A percentile compares a stretch with the other conserved stretches of the same genome.
phyloP scores from a whole-genome alignment of 2,113 vertebrate genomes.

The Acrocephalus kingi region DNA sequence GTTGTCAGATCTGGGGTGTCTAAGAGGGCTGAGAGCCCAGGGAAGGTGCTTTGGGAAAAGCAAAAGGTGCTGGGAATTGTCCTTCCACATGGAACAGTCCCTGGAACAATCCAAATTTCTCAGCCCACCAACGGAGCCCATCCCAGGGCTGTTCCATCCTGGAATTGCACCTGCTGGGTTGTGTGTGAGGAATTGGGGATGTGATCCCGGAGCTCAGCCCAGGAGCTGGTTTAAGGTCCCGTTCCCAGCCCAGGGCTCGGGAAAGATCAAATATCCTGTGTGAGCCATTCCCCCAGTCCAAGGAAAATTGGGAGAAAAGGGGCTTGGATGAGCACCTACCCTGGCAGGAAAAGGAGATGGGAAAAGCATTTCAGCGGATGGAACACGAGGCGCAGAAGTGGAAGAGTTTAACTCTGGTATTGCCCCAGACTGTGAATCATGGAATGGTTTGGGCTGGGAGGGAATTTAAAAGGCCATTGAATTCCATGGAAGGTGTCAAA shows the following conservation, averaged over 20 bases:
- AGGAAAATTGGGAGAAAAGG: not conserved
- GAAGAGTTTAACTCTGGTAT: not conserved
- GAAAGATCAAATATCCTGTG: not conserved
- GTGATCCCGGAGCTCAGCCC: accelerated
- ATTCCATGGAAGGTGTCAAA: not conserved
- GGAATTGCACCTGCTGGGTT: not conserved
- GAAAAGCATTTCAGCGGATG: accelerated
- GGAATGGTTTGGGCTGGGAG: not conserved
- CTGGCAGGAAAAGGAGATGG: not conserved
- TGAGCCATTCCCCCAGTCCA: not conserved
- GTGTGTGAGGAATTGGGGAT: accelerated
- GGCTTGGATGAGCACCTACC: not conserved
- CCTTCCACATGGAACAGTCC: not conserved
- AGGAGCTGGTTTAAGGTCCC: not conserved
- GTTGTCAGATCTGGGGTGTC: not conserved
- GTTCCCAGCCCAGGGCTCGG: accelerated
- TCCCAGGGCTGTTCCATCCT: not conserved
- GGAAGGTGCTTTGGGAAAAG: not conserved
- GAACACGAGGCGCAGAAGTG: accelerated
- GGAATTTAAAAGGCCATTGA: not conserved
- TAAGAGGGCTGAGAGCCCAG: not conserved
- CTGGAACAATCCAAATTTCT: accelerated
- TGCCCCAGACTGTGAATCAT: not conserved
- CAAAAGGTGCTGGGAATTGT: not conserved
- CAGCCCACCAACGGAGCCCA: not conserved